Evolutionary conservation across 2,888 invertebrate genomes (phyloP).

Genomic region (Cinara cedri): DNA sequence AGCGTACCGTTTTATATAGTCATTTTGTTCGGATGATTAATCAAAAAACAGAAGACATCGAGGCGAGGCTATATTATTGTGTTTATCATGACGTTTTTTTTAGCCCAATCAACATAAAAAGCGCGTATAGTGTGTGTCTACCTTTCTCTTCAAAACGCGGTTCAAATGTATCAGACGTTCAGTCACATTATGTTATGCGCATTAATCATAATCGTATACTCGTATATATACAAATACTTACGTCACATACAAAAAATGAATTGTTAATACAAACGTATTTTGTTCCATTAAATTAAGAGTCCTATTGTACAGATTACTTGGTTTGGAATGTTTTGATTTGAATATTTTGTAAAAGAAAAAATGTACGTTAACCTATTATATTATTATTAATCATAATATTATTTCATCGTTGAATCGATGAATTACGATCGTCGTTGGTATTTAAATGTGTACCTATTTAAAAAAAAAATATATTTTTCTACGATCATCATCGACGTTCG

Average conservation of each 20-base stretch:
- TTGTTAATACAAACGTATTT: conserved; percentile 7
- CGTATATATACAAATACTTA: not conserved
- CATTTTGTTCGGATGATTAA: not conserved
- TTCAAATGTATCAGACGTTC: conserved; percentile 12
- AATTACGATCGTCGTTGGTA: too few species aligned
- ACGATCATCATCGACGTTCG: too few species aligned
- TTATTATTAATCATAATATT: not conserved
- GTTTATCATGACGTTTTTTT: not conserved
- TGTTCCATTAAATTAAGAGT: conserved; percentile 21
- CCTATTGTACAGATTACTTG: not conserved
- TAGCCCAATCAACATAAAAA: not conserved
- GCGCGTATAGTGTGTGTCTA: not conserved
- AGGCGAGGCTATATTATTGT: not conserved
- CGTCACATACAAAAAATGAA: not conserved
- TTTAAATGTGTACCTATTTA: too few species aligned
- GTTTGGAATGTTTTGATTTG: conserved; percentile 9
- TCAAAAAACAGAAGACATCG: not conserved
- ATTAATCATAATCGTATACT: conserved; percentile 15
- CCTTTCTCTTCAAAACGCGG: conserved; percentile 15
- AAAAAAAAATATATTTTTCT: too few species aligned
- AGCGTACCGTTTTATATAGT: not conserved
- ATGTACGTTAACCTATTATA: not conserved
- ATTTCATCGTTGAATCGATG: not conserved
- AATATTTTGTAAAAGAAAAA: conserved; percentile 15
- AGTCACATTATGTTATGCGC: not conserved